A percentile compares a stretch with the other conserved stretches of the same genome.
Conservation (phyloP, 2,113 vertebrate genomes). For the Hucho hucho region DNA sequence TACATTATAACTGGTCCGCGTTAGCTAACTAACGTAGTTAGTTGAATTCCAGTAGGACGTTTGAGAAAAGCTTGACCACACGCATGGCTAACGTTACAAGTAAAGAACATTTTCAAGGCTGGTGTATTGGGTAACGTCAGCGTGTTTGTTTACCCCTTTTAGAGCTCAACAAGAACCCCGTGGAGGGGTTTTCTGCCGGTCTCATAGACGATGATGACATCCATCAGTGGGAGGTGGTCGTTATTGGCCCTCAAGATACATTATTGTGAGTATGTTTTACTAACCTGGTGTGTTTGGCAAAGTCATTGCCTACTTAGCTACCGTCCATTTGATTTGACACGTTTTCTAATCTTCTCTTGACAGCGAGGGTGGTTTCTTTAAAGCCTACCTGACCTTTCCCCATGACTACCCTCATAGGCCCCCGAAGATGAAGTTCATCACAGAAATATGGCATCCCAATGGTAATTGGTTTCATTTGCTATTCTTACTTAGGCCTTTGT, state of each 20-base stretch:
- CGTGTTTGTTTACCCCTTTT: not conserved
- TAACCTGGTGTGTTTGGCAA: too few species aligned
- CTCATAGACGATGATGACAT: slow-evolving; percentile 79
- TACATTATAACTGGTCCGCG: not conserved
- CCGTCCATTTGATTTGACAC: not conserved
- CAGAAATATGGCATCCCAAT: slow-evolving; percentile 79
- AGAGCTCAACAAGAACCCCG: slow-evolving; percentile 80
- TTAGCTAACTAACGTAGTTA: not conserved
- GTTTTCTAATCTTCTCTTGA: slow-evolving; percentile 1
- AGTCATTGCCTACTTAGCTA: not conserved
- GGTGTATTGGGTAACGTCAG: not conserved
- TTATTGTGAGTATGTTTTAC: slow-evolving; percentile 67
- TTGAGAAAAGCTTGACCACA: not conserved
- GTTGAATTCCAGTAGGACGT: not conserved
- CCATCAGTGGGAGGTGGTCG: slow-evolving; percentile 78
- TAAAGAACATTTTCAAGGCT: too few species aligned
- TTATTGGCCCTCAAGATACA: slow-evolving; percentile 79
- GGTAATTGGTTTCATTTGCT: slow-evolving; percentile 48
- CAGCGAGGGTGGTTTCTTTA: slow-evolving; percentile 79
- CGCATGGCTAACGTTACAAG: too few species aligned
- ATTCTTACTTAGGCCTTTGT: too few species aligned
- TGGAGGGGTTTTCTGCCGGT: slow-evolving; percentile 78
- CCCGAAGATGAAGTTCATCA: slow-evolving; percentile 78
- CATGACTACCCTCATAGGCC: slow-evolving; percentile 73
- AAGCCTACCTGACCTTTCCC: slow-evolving; percentile 73